Percentiles rank a stretch among this genome's conserved stretches.
Conservation (phyloP, 1,140 invertebrate genomes). For the Heterodera carotae region DNA sequence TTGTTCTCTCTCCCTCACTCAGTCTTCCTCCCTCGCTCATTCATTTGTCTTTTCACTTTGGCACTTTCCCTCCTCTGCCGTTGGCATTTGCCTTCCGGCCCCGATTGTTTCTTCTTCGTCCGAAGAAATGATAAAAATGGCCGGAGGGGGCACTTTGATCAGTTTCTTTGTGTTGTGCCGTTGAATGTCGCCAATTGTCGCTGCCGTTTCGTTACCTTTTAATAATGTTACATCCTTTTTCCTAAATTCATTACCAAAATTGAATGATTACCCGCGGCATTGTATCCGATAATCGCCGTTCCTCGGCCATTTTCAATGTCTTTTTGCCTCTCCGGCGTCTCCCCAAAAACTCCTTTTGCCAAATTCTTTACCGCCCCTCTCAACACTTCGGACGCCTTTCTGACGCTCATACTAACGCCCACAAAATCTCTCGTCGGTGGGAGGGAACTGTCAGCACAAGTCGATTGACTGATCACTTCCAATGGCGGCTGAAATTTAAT, state of each 20-base stretch:
- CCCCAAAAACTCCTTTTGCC: neutral
- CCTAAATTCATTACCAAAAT: neutral
- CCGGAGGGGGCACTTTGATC: neutral
- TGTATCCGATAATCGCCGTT: neutral
- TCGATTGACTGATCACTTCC: conserved; percentile 30
- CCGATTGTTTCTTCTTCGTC: neutral
- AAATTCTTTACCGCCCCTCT: neutral
- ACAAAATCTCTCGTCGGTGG: neutral
- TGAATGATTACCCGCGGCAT: neutral
- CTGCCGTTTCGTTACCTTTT: too few species aligned
- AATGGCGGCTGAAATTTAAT: conserved; percentile 23
- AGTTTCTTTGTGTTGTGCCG: neutral
- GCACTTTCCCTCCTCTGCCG: neutral
- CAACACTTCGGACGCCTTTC: neutral
- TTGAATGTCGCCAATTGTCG: neutral
- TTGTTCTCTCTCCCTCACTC: too few species aligned
- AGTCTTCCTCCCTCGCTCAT: too few species aligned
- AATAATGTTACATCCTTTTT: too few species aligned
- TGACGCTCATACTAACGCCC: neutral
- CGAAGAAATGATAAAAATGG: conserved; percentile 3
- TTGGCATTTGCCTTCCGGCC: neutral
- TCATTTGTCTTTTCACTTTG: neutral
- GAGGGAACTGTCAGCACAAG: neutral
- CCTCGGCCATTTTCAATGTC: neutral
- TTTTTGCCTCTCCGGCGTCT: neutral